These are phyloP conservation scores for Nephila pilipes DNA, from an alignment of 1,140 invertebrate genomes.

Conservation along the genomic window DNA sequence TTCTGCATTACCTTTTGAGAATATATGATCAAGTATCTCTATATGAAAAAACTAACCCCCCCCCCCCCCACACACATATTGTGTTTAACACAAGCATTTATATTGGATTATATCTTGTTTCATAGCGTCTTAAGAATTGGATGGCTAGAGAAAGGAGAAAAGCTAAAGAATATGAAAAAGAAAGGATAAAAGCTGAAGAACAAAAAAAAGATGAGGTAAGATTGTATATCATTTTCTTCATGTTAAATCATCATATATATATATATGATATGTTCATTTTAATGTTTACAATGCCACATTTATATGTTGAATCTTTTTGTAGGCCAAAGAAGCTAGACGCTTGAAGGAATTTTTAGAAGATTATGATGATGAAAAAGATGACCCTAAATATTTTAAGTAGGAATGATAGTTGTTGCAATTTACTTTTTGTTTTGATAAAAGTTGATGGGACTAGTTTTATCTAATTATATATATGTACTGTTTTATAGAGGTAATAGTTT, in stretches of 20 bases:
- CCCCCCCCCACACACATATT: too few relatives aligned
- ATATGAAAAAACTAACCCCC: too few relatives aligned
- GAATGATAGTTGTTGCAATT: background rate
- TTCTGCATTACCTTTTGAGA: too few relatives aligned
- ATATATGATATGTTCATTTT: background rate
- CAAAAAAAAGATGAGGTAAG: conserved; percentile 88
- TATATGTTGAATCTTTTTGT: conserved; percentile 47
- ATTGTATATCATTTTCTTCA: background rate
- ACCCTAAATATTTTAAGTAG: conserved; percentile 86
- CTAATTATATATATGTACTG: background rate
- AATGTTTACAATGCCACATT: background rate
- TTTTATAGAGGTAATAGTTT: conserved; percentile 89
- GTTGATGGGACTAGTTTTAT: background rate
- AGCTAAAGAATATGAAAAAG: conserved; percentile 95
- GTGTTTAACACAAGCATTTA: too few relatives aligned
- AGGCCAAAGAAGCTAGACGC: conserved; percentile 93
- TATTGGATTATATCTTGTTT: background rate
- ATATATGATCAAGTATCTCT: too few relatives aligned
- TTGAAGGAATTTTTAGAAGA: conserved; percentile 99
- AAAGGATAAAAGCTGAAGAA: conserved; percentile 90
- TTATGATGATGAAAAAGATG: conserved; percentile 98
- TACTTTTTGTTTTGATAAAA: background rate
- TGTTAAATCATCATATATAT: too few relatives aligned
- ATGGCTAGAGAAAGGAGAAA: conserved; percentile 96
- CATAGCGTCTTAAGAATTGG: conserved; percentile 89